Percentiles rank a stretch among this genome's conserved stretches.
Evolutionary conservation across 2,113 vertebrate genomes (phyloP).

Genomic region (Peromyscus californicus): DNA sequence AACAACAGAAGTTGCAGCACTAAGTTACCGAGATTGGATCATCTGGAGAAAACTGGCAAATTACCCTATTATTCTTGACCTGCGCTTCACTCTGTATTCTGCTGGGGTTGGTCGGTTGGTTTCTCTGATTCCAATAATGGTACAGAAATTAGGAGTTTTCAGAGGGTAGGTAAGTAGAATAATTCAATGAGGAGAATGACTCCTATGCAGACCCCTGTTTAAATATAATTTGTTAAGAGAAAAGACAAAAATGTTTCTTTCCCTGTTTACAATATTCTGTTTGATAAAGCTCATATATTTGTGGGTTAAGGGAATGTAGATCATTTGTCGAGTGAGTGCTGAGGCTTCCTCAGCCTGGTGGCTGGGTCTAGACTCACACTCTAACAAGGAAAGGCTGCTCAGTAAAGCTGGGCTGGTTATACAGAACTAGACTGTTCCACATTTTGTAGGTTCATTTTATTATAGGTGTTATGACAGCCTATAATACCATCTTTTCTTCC

Average conservation of each 20-base stretch:
- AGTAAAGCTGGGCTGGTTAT: neutral
- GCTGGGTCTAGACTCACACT: slow-evolving; percentile 35
- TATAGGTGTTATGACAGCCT: neutral
- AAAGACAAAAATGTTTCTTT: slow-evolving; percentile 23
- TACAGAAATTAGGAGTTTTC: slow-evolving; percentile 31
- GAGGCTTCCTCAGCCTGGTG: neutral
- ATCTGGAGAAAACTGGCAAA: neutral
- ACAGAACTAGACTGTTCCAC: neutral
- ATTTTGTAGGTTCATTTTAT: slow-evolving; percentile 18
- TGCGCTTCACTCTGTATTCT: neutral
- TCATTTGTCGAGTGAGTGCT: slow-evolving; percentile 34
- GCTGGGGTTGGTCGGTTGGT: neutral
- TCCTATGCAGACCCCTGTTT: slow-evolving; percentile 5
- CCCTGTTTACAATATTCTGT: neutral
- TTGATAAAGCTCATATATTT: slow-evolving; percentile 7
- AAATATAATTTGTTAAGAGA: slow-evolving; percentile 40
- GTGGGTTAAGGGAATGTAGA: neutral
- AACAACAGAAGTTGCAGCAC: slow-evolving; percentile 56
- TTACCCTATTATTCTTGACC: slow-evolving; percentile 12
- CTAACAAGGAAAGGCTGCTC: neutral
- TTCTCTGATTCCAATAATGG: slow-evolving; percentile 15
- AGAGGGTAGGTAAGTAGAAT: neutral
- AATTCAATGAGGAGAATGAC: neutral
- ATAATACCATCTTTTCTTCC: slow-evolving; percentile 43
- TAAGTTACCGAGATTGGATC: slow-evolving; percentile 24